A percentile compares a stretch with the other conserved stretches of the same genome.
phyloP scores from a whole-genome alignment of 2,113 vertebrate genomes.

The Phainopepla nitens region DNA sequence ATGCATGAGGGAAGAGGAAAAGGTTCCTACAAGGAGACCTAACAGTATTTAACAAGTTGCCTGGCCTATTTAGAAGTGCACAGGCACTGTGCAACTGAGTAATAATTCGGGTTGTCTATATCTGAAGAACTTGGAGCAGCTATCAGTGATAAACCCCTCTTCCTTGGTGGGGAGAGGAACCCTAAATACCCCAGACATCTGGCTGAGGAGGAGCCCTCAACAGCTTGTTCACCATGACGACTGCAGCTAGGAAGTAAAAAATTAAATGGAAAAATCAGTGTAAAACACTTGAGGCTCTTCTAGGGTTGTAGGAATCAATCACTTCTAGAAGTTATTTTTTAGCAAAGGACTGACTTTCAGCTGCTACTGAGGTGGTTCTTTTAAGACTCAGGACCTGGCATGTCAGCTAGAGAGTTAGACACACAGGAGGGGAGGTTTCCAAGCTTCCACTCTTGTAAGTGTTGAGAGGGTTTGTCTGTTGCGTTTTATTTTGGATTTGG shows the following conservation, averaged over 20 bases:
- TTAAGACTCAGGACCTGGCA: neutral
- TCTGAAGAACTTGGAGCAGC: neutral
- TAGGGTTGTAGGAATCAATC: neutral
- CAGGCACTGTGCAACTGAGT: neutral
- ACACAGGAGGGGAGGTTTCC: neutral
- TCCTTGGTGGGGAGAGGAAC: neutral
- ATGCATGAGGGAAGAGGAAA: neutral
- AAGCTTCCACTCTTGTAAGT: neutral
- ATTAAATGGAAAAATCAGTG: neutral
- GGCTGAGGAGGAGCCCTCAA: neutral
- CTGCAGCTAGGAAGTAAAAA: neutral
- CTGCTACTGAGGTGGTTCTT: neutral
- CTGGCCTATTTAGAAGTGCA: neutral
- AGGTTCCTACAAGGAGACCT: neutral
- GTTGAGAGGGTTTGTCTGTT: neutral
- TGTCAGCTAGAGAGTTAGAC: neutral
- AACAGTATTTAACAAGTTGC: neutral
- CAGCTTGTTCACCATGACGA: neutral
- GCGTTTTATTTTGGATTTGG: neutral
- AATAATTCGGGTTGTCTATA: fast-evolving
- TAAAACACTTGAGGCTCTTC: neutral
- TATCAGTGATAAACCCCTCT: neutral
- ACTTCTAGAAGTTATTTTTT: neutral
- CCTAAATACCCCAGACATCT: neutral
- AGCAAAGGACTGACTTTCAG: neutral